Conservation (phyloP, 2,113 vertebrate species). For the Poecile atricapillus region DNA sequence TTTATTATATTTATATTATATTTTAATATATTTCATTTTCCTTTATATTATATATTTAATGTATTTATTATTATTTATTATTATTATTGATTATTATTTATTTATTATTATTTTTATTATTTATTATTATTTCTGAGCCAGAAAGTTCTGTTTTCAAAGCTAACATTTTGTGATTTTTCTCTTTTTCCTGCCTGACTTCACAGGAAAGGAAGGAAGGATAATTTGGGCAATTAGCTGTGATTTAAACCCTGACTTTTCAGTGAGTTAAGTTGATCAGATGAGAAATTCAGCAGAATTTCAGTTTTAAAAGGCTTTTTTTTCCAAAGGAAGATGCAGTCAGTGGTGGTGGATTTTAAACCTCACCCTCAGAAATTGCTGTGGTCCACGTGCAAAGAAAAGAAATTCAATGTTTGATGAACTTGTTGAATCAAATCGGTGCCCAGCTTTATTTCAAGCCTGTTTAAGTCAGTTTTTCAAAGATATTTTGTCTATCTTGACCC, state of each 20-base stretch:
- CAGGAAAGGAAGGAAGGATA: not conserved
- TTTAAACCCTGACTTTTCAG: not conserved
- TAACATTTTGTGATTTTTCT: accelerated
- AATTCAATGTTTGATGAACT: not conserved
- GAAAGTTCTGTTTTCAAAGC: not conserved
- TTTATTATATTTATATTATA: no score
- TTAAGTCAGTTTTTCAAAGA: not conserved
- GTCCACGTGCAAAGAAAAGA: not conserved
- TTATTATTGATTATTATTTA: no score
- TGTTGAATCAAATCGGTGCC: not conserved
- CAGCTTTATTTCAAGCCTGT: not conserved
- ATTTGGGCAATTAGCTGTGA: not conserved
- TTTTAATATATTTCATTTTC: no score
- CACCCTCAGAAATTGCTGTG: not conserved
- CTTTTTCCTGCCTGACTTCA: not conserved
- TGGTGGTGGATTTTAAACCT: not conserved
- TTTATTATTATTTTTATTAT: no score
- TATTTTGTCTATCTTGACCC: not conserved
- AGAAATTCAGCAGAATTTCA: not conserved
- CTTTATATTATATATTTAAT: no score
- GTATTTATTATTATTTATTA: no score
- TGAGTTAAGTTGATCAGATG: not conserved
- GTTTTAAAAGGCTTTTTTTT: not conserved
- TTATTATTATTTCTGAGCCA: not conserved
- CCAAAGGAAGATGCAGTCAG: not conserved